Evolutionary conservation across 2,888 invertebrate species (phyloP).

Genomic region (Drosophila lutescens): DNA sequence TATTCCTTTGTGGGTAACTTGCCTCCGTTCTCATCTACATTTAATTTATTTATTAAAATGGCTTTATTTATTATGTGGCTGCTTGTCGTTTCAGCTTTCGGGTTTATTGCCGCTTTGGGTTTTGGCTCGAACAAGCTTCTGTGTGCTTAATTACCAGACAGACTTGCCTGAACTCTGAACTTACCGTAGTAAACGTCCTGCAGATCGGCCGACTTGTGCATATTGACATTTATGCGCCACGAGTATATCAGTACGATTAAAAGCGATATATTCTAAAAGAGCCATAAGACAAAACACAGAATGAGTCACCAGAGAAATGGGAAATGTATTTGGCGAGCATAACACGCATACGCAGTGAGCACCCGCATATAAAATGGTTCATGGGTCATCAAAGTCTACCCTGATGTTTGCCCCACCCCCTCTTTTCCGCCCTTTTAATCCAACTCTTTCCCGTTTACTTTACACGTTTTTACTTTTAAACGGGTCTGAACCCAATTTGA

Average conservation of each 20-base stretch:
- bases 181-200: slow-evolving; percentile 92
- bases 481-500: slow-evolving; percentile 44
- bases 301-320: slow-evolving; percentile 15
- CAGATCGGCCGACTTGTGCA: slow-evolving; percentile 88
- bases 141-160: slow-evolving; percentile 50
- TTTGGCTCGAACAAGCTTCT: slow-evolving; percentile 5
- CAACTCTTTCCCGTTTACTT: slow-evolving; percentile 1
- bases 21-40: slow-evolving; percentile 22
- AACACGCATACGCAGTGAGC: slow-evolving; percentile 53
- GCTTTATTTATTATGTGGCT: slow-evolving; percentile 49
- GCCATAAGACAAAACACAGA: slow-evolving; percentile 6
- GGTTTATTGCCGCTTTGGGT: slow-evolving; percentile 40
- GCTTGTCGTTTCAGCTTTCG: slow-evolving; percentile 12
- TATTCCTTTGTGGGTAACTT: slow-evolving; percentile 7
- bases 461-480: slow-evolving; percentile 38
- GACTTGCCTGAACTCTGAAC: slow-evolving; percentile 61
- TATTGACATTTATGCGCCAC: slow-evolving; percentile 90
- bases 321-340: slow-evolving; percentile 15
- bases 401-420: background rate
- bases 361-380: slow-evolving; percentile 19
- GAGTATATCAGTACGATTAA: slow-evolving; percentile 90
- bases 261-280: slow-evolving; percentile 89
- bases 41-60: slow-evolving; percentile 62
- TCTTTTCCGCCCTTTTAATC: background rate
- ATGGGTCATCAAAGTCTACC: slow-evolving; percentile 36